phyloP scores from a whole-genome alignment of 2,888 invertebrate species.

The Plagodis dolabraria region DNA sequence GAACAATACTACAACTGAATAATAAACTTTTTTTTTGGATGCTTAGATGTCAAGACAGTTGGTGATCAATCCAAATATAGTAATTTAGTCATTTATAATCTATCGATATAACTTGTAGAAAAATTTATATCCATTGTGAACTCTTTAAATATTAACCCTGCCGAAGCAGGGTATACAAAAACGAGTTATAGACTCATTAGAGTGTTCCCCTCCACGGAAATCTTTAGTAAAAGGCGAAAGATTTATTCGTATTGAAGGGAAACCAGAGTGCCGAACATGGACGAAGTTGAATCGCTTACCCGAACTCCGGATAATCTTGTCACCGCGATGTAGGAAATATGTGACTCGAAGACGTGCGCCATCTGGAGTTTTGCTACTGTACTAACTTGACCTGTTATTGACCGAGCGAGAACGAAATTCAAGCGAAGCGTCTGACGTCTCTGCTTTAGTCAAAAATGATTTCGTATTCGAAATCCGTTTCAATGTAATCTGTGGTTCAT shows the following conservation, averaged over 20 bases:
- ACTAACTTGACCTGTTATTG: background rate
- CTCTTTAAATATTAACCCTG: background rate
- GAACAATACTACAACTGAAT: too few relatives aligned
- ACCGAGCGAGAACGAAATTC: too few relatives aligned
- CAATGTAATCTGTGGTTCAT: too few relatives aligned
- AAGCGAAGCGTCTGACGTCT: too few relatives aligned
- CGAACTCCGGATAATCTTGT: background rate
- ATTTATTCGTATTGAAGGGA: conserved; percentile 89
- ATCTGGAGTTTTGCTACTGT: conserved; percentile 25
- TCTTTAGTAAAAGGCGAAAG: conserved; percentile 93
- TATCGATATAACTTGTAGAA: too few relatives aligned
- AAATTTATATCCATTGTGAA: too few relatives aligned
- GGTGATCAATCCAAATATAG: too few relatives aligned
- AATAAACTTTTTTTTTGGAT: too few relatives aligned
- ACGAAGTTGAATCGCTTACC: background rate
- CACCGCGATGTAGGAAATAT: conserved; percentile 31
- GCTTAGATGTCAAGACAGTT: too few relatives aligned
- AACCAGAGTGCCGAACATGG: conserved; percentile 72
- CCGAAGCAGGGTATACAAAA: conserved; percentile 3
- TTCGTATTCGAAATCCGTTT: too few relatives aligned
- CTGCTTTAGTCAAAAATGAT: too few relatives aligned
- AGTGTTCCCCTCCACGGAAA: conserved; percentile 90
- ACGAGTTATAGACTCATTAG: conserved; percentile 81
- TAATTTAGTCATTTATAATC: too few relatives aligned
- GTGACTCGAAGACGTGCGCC: conserved; percentile 11